These are phyloP conservation scores for Xylocampa areola DNA, from an alignment of 2,888 invertebrate genomes.

Conservation along the genomic window DNA sequence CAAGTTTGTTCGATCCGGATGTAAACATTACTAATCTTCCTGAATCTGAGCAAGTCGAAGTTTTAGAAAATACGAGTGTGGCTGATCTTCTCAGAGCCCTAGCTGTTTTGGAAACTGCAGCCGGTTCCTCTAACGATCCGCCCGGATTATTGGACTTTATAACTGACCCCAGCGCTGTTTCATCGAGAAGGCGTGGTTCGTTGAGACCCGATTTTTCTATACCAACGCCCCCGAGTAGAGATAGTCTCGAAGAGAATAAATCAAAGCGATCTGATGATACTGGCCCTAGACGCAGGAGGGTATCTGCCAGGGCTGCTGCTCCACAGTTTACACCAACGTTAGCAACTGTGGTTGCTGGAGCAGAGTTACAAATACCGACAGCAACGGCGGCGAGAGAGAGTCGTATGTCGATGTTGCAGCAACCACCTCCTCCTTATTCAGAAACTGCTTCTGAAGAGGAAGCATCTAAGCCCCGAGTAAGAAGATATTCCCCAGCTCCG, in stretches of 20 bases:
- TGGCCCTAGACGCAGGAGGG: constrained; percentile 78
- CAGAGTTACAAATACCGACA: constrained; percentile 80
- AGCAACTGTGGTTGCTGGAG: constrained; percentile 85
- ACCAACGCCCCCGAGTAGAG: constrained; percentile 68
- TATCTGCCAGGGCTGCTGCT: constrained; percentile 82
- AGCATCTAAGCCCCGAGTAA: constrained; percentile 71
- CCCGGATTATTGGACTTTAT: constrained; percentile 74
- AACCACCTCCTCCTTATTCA: constrained; percentile 85
- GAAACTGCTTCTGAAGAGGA: constrained; percentile 74
- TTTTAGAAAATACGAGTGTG: constrained; percentile 95
- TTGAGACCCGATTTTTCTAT: constrained; percentile 76
- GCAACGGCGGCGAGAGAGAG: constrained; percentile 83
- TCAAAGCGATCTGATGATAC: constrained; percentile 46
- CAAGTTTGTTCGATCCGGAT: constrained; percentile 85
- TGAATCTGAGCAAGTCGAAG: constrained; percentile 88
- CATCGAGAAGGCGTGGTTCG: constrained; percentile 78
- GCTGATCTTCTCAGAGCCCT: constrained; percentile 95
- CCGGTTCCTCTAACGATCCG: constrained; percentile 61
- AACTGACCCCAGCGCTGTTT: constrained; percentile 60
- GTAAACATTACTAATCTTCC: constrained; percentile 79
- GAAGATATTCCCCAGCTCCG: constrained; percentile 85
- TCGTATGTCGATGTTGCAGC: constrained; percentile 82
- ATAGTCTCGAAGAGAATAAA: constrained; percentile 71
- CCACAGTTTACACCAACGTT: constrained; percentile 85
- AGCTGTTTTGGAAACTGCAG: constrained; percentile 90